A percentile compares a stretch with the other conserved stretches of the same genome.
Conservation (phyloP, 2,797 vertebrate genomes). For the Cryptoblepharus egeriae region DNA sequence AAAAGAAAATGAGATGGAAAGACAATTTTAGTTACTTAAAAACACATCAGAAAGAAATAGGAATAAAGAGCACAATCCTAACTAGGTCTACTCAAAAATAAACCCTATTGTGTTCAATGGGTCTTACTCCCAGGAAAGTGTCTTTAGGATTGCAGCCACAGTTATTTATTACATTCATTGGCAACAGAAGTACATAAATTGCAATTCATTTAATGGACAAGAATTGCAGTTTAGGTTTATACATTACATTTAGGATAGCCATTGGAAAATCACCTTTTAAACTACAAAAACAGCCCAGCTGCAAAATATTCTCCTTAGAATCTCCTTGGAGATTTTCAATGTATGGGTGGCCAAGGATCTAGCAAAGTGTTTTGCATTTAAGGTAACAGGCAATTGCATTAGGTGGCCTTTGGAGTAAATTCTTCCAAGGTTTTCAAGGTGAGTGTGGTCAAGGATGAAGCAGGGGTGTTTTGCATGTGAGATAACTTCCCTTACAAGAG, state of each 20-base stretch:
- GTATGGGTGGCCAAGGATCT: neutral
- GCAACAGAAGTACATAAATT: neutral
- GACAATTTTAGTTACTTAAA: constrained; percentile 23
- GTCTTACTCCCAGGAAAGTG: too few species aligned
- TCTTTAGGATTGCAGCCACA: too few species aligned
- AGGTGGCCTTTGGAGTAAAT: neutral
- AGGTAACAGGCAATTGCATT: neutral
- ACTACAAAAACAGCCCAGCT: neutral
- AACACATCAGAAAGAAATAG: constrained; percentile 10
- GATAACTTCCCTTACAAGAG: neutral
- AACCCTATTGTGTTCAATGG: too few species aligned
- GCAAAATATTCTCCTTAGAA: constrained; percentile 2
- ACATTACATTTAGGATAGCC: constrained; percentile 1
- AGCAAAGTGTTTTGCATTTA: neutral
- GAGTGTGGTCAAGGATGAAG: neutral
- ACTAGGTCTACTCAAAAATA: too few species aligned
- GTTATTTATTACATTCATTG: constrained; percentile 9
- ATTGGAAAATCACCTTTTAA: neutral
- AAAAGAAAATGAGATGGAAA: neutral
- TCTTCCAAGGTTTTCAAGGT: constrained; percentile 2
- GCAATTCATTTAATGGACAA: constrained; percentile 17
- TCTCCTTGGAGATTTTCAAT: constrained; percentile 7
- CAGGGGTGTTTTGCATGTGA: neutral
- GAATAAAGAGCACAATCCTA: too few species aligned
- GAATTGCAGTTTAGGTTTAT: neutral